Evolutionary conservation across 2,888 invertebrate species (phyloP).

Genomic region (Eumerus sabulonum): DNA sequence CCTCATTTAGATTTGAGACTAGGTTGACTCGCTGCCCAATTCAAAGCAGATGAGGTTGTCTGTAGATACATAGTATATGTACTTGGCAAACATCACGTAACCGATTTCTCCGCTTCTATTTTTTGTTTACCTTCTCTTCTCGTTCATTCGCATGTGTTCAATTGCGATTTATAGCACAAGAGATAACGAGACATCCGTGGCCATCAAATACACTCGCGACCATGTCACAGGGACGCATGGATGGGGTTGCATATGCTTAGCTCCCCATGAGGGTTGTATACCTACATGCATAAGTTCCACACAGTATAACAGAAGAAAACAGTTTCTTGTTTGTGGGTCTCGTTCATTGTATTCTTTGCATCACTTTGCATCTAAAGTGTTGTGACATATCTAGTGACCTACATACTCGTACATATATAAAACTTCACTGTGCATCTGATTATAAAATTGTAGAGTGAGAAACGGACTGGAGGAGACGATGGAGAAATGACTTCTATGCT

Average conservation of each 20-base stretch:
- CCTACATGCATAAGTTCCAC: too few species aligned
- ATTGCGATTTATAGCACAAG: slow-evolving; percentile 43
- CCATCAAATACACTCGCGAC: slow-evolving; percentile 24
- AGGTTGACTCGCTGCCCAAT: slow-evolving; percentile 36
- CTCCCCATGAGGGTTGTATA: slow-evolving; percentile 17
- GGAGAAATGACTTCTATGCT: slow-evolving; percentile 10
- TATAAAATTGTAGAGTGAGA: background rate
- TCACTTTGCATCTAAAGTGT: slow-evolving; percentile 42
- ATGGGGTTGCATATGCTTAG: slow-evolving; percentile 4
- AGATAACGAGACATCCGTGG: slow-evolving; percentile 15
- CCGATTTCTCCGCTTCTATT: slow-evolving; percentile 15
- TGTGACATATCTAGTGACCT: slow-evolving; percentile 51
- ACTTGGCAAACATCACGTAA: slow-evolving; percentile 3
- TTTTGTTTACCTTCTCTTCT: slow-evolving; percentile 17
- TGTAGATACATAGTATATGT: background rate
- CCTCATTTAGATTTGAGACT: slow-evolving; percentile 50
- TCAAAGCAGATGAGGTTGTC: background rate
- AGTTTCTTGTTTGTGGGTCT: too few species aligned
- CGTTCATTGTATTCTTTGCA: background rate
- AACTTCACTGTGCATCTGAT: slow-evolving; percentile 43
- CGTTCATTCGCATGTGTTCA: slow-evolving; percentile 31
- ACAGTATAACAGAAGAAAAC: too few species aligned
- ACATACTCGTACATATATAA: slow-evolving; percentile 9
- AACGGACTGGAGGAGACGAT: background rate
- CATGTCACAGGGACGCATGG: background rate